Conservation (phyloP, 2,113 vertebrate genomes). For the Aegithalos caudatus region DNA sequence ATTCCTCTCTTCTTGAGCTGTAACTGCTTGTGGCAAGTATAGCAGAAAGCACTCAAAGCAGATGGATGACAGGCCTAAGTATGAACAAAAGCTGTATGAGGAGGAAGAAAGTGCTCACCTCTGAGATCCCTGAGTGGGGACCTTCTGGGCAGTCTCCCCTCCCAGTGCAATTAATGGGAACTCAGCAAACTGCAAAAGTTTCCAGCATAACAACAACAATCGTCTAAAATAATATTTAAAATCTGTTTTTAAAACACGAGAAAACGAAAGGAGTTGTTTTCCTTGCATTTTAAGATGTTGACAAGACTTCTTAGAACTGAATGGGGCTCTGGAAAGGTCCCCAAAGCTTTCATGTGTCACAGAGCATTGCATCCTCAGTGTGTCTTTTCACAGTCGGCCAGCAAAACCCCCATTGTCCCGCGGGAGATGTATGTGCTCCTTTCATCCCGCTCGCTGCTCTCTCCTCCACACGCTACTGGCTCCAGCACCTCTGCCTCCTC, state of each 20-base stretch:
- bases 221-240: not conserved
- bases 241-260: not conserved
- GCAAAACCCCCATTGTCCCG: slow-evolving; percentile 27
- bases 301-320: slow-evolving; percentile 12
- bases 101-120: not conserved
- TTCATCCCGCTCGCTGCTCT: slow-evolving; percentile 6
- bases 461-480: slow-evolving; percentile 32
- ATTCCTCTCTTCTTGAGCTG: not conserved
- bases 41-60: not conserved
- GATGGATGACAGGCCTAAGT: not conserved
- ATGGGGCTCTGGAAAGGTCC: slow-evolving; percentile 28
- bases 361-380: slow-evolving; percentile 42
- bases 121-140: not conserved
- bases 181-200: not conserved
- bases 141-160: not conserved
- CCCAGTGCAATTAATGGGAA: not conserved
- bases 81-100: not conserved
- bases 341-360: slow-evolving; percentile 63
- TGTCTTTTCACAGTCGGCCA: slow-evolving; percentile 64
- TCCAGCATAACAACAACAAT: not conserved
- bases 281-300: not conserved
- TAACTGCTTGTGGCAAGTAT: not conserved
- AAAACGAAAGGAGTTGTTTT: not conserved
- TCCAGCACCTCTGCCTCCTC: slow-evolving; percentile 20
- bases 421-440: slow-evolving; percentile 48